Evolutionary conservation across 2,888 invertebrate species (phyloP).

Genomic region (Lepidocyrtinus sp.): DNA sequence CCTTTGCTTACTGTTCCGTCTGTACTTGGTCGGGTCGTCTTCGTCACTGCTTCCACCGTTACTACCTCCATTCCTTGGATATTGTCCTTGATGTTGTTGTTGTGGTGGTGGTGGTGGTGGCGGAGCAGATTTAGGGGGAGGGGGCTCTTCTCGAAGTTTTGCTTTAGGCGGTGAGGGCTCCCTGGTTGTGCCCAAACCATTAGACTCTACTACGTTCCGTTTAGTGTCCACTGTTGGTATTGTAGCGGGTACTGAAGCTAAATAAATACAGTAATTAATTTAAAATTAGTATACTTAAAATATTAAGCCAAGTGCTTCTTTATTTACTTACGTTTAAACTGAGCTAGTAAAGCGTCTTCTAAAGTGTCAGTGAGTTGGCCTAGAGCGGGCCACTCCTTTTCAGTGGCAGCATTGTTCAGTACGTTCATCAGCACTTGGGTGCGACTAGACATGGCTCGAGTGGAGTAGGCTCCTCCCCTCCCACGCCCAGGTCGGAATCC

Average conservation of each 20-base stretch:
- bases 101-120: slow-evolving; percentile 2
- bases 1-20: slow-evolving; percentile 25
- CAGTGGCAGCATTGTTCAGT: not conserved
- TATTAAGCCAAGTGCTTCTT: too few relatives aligned
- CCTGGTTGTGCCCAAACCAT: too few relatives aligned
- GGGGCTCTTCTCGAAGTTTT: too few relatives aligned
- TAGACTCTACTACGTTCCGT: too few relatives aligned
- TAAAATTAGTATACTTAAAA: too few relatives aligned
- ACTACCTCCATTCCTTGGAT: not conserved
- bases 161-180: too few relatives aligned
- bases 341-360: not conserved
- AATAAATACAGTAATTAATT: not conserved
- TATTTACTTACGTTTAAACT: too few relatives aligned
- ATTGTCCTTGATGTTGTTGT: not conserved
- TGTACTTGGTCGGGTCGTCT: slow-evolving; percentile 4
- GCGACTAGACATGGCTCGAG: slow-evolving; percentile 32
- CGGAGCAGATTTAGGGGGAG: not conserved
- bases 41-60: slow-evolving; percentile 39
- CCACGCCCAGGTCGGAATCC: slow-evolving; percentile 37
- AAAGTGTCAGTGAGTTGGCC: not conserved
- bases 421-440: slow-evolving; percentile 29
- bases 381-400: not conserved
- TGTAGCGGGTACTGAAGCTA: too few relatives aligned
- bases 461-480: slow-evolving; percentile 19
- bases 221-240: too few relatives aligned